Conservation (phyloP, 1,140 invertebrate species). For the Myzus persicae region DNA sequence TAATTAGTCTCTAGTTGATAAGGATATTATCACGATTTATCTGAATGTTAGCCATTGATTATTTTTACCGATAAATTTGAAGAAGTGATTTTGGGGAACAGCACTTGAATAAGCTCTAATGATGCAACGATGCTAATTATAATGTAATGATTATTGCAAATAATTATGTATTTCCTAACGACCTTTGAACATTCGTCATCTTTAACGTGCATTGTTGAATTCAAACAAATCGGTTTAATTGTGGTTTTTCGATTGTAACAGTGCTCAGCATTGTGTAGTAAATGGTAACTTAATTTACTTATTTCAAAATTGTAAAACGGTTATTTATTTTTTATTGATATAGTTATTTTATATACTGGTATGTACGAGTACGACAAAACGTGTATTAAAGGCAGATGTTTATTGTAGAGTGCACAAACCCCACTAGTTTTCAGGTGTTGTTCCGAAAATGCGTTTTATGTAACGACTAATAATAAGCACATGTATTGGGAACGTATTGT, state of each 20-base stretch:
- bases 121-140: background rate
- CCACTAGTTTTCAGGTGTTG: conserved; percentile 3
- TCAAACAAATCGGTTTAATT: background rate
- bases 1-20: background rate
- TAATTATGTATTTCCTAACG: background rate
- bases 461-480: background rate
- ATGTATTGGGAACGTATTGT: background rate
- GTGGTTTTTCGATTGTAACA: background rate
- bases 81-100: background rate
- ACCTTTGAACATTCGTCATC: background rate
- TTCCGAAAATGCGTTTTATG: background rate
- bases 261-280: background rate
- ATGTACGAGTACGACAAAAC: background rate
- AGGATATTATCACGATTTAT: background rate
- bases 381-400: conserved; percentile 18
- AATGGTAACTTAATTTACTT: background rate
- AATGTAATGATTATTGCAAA: background rate
- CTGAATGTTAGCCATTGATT: background rate
- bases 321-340: background rate
- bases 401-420: background rate
- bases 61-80: background rate
- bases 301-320: background rate
- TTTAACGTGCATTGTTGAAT: background rate
- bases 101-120: background rate
- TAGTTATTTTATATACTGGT: background rate